phyloP scores from a whole-genome alignment of 1,140 invertebrate species.

The Lepidurus arcticus region DNA sequence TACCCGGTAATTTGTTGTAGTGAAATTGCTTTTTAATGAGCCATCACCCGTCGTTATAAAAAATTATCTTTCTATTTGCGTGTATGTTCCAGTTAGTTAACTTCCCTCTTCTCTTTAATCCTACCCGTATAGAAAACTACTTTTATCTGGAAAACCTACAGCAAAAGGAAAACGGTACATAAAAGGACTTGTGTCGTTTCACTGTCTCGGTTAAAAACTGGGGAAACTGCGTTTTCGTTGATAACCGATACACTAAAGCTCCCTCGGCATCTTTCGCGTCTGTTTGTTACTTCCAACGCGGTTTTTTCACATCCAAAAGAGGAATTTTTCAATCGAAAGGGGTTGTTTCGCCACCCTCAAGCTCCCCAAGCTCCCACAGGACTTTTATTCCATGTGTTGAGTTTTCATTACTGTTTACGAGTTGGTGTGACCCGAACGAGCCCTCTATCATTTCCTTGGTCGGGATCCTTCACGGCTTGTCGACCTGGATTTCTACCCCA shows the following conservation, averaged over 20 bases:
- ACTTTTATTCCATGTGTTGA: background rate
- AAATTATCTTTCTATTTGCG: background rate
- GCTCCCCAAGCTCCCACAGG: background rate
- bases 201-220: too few species aligned
- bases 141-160: too few species aligned
- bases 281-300: background rate
- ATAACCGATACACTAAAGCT: background rate
- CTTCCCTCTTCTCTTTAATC: background rate
- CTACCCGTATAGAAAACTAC: background rate
- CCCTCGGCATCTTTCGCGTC: background rate
- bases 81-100: background rate
- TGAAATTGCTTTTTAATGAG: constrained; percentile 1
- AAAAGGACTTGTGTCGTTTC: too few species aligned
- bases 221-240: background rate
- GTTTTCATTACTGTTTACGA: constrained; percentile 3
- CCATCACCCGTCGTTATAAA: background rate
- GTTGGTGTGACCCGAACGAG: background rate
- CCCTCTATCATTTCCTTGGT: background rate
- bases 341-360: background rate
- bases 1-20: background rate
- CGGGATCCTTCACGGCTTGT: background rate
- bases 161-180: too few species aligned
- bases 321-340: background rate
- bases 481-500: background rate
- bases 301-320: background rate